Evolutionary conservation across 2,113 vertebrate species (phyloP).

Genomic region (Tylochromis polylepis): DNA sequence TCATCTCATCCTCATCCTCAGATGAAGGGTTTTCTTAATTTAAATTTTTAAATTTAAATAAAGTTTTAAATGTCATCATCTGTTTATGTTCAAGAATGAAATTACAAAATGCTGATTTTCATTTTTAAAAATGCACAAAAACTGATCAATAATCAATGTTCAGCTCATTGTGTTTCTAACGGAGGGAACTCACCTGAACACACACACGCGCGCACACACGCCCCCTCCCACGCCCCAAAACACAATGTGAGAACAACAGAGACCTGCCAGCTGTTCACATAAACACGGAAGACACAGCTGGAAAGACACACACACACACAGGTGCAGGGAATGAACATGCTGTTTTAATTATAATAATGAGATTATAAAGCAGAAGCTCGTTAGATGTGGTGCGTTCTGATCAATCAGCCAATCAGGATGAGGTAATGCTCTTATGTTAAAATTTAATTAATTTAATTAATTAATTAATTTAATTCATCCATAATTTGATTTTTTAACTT

Average conservation of each 20-base stretch:
- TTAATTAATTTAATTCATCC: too few relatives aligned
- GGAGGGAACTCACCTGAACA: conserved; percentile 28
- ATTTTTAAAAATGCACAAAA: neutral
- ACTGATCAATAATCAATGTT: neutral
- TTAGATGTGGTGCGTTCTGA: neutral
- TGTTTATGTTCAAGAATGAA: neutral
- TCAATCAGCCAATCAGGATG: neutral
- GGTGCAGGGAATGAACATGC: conserved; percentile 40
- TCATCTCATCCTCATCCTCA: neutral
- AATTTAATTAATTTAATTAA: too few relatives aligned
- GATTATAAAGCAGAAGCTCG: neutral
- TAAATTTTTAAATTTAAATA: neutral
- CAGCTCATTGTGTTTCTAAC: conserved; percentile 19
- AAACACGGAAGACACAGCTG: conserved; percentile 57
- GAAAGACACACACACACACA: conserved; percentile 22
- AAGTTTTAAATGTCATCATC: neutral
- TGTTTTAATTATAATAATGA: conserved; percentile 45
- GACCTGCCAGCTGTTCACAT: conserved; percentile 70
- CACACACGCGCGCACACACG: conserved; percentile 37
- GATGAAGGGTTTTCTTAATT: too few relatives aligned
- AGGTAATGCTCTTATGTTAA: too few relatives aligned
- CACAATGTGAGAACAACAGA: conserved; percentile 60
- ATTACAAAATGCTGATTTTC: neutral
- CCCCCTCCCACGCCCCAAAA: conserved; percentile 2
- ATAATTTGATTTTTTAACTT: too few relatives aligned